These are phyloP conservation scores for Paramormyrops kingsleyae DNA, from an alignment of 2,113 vertebrate species.

Conservation along the genomic window DNA sequence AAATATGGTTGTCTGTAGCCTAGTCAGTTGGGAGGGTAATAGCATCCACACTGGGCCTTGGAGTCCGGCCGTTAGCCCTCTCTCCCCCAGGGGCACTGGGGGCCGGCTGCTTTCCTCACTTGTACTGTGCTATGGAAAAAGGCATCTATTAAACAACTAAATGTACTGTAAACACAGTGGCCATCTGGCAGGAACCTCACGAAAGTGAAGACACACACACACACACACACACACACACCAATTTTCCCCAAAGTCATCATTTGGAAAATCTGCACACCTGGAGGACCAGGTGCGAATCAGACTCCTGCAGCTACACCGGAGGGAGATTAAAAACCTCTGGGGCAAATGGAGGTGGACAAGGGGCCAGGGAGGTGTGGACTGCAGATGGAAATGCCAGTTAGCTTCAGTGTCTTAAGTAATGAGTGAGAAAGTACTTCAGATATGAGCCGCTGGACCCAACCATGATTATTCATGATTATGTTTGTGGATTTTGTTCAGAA, in stretches of 20 bases:
- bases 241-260: neutral
- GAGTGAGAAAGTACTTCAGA: neutral
- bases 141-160: neutral
- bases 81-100: neutral
- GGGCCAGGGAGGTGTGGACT: neutral
- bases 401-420: neutral
- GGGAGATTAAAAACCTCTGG: neutral
- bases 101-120: neutral
- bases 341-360: neutral
- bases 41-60: neutral
- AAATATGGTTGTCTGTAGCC: neutral
- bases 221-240: no score
- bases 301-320: neutral
- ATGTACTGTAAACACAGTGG: neutral
- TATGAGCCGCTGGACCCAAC: neutral
- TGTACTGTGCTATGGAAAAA: neutral
- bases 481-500: no score
- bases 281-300: neutral
- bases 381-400: neutral
- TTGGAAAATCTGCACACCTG: neutral
- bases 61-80: neutral
- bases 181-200: neutral
- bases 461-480: neutral
- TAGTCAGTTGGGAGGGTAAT: neutral
- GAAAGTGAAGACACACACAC: neutral